Base-by-base conservation (phyloP, 37 sponge, comb jelly and placozoan species). In the Chondrosia reniformis region DNA sequence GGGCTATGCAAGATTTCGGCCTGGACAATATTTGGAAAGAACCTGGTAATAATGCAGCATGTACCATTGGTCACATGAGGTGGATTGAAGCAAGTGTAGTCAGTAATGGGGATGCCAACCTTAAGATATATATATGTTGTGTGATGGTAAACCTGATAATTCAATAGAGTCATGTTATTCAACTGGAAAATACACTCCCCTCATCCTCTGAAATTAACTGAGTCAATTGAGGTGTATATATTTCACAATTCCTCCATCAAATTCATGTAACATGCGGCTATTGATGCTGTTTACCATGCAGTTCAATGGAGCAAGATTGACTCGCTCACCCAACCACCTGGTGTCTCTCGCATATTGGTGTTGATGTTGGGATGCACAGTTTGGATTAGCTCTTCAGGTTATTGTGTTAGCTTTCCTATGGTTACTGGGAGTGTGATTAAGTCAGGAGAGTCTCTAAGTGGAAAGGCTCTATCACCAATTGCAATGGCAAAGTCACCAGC, bases 211-310 rank as follows among this genome's bases (percentile, higher is more conserved):
- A n/a, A n/a, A n/a, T n/a, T n/a, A n/a, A n/a, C 52, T 3, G 80
- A 59, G 30, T 79, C 80, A 79, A 79, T 32, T 1, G 80, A 79
- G 5, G 17, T 66, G 66, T 79, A 79, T 22, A 27, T 38, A 43
- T n/a, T n/a, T n/a, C n/a, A 63, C 30, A 1, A 45, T 17, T 66
- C 2, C 32, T 3, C 57, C 46, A 17, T 39, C 67, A 37, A 79
- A 39, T 33, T 66, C 40, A 10, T 61, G 52, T 12, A 79, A 30
- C 38, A 79, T 13, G 3, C 25, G 4, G 42, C 1, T 45, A 79
- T 79, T 79, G 45, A 79, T 79, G 15, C 22, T 1, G 6, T 66
- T 66, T 4, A 79, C 80, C 27, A 44, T 66, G 65, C 67, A 65
- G 13, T 79, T 79, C 3, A 43, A 24, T 40, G 80, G 80, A 33